phyloP scores from a whole-genome alignment of 2,113 vertebrate genomes.

The Megaceryle torquata region DNA sequence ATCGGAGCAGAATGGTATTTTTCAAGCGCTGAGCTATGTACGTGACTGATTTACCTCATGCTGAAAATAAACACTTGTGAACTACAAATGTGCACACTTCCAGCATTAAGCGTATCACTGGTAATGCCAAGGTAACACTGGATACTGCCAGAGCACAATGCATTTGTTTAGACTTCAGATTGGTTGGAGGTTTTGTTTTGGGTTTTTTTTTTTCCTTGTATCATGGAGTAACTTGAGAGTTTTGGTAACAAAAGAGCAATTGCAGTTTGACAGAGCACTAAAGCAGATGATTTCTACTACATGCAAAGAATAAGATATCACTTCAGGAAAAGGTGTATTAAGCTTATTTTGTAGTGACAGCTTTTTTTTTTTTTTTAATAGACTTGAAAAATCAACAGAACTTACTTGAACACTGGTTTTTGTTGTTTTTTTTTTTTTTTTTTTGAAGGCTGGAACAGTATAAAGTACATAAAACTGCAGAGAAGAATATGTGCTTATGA shows the following conservation, averaged over 20 bases:
- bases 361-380: not conserved
- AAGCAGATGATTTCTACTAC: not conserved
- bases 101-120: not conserved
- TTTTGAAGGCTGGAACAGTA: not conserved
- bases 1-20: not conserved
- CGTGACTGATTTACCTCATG: not conserved
- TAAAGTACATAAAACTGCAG: not conserved
- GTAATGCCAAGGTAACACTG: not conserved
- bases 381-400: not conserved
- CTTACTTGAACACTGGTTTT: not conserved
- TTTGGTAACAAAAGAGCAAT: not conserved
- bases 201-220: too few species aligned
- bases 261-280: not conserved
- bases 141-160: not conserved
- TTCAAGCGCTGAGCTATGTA: not conserved
- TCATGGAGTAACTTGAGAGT: not conserved
- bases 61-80: not conserved
- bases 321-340: not conserved
- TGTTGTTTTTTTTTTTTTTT: not conserved
- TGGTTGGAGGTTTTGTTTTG: not conserved
- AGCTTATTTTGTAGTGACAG: not conserved
- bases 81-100: not conserved
- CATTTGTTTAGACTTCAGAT: not conserved
- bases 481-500: not conserved
- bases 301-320: not conserved